Evolutionary conservation across 2,888 invertebrate species (phyloP).

Genomic region (Parnassius apollo): DNA sequence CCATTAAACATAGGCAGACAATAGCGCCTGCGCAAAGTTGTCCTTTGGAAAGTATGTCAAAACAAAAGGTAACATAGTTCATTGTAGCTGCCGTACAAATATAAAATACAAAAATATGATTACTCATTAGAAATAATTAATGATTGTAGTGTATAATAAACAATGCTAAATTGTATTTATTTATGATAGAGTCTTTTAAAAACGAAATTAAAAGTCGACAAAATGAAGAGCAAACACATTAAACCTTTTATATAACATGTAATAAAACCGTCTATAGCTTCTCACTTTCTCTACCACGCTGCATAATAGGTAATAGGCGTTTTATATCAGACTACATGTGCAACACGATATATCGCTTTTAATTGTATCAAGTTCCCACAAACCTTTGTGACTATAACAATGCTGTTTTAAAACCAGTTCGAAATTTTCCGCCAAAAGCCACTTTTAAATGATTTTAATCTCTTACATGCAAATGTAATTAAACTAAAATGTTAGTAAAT

Average conservation of each 20-base stretch:
- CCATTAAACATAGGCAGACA: constrained; percentile 47
- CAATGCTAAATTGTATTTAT: no score
- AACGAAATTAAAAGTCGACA: no score
- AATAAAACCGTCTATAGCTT: constrained; percentile 9
- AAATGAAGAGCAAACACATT: neutral
- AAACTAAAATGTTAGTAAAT: constrained; percentile 1
- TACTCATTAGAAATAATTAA: no score
- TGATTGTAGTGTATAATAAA: no score
- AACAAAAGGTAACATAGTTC: constrained; percentile 55
- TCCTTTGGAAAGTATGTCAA: constrained; percentile 71
- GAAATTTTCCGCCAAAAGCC: constrained; percentile 4
- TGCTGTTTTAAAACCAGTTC: constrained; percentile 11
- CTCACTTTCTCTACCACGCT: constrained; percentile 24
- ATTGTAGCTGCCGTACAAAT: constrained; percentile 33
- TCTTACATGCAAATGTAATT: constrained; percentile 1
- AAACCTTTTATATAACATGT: constrained; percentile 14
- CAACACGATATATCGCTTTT: constrained; percentile 19
- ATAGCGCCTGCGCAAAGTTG: constrained; percentile 59
- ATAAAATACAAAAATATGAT: no score
- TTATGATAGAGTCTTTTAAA: no score
- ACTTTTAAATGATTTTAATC: constrained; percentile 10
- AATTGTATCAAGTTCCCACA: constrained; percentile 24
- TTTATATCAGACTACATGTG: constrained; percentile 23
- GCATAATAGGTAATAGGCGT: constrained; percentile 4
- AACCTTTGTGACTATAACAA: constrained; percentile 8